Percentiles rank a stretch among this genome's conserved stretches.
phyloP scores from a whole-genome alignment of 2,113 vertebrate species.

The Oxyruncus cristatus region DNA sequence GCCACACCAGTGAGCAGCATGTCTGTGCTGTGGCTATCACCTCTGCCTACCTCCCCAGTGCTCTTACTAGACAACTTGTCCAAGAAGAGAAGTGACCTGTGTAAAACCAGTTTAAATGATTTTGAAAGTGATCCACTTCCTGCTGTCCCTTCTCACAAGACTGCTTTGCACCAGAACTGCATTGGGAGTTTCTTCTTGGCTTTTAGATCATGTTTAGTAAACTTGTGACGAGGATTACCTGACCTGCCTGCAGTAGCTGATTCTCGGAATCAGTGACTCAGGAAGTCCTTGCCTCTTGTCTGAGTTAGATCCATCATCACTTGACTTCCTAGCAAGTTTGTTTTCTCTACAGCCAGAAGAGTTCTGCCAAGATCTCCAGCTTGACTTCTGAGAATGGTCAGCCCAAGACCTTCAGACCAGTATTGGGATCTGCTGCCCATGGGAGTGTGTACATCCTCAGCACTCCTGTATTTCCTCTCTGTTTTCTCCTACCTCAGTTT shows the following conservation, averaged over 20 bases:
- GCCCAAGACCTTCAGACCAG: rapidly evolving
- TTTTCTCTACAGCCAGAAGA: neutral
- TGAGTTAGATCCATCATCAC: neutral
- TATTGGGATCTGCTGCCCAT: neutral
- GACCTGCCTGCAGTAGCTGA: neutral
- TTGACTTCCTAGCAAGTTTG: neutral
- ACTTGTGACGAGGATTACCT: neutral
- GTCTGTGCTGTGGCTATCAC: neutral
- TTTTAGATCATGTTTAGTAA: neutral
- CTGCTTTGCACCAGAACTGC: neutral
- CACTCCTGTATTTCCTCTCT: neutral
- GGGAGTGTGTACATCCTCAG: neutral
- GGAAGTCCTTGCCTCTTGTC: neutral
- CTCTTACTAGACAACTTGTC: neutral
- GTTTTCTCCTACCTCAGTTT: neutral
- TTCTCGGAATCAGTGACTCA: neutral
- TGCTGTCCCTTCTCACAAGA: neutral
- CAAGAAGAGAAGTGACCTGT: neutral
- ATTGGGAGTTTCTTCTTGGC: neutral
- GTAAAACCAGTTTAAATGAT: neutral
- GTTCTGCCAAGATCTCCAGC: neutral
- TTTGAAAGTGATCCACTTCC: neutral
- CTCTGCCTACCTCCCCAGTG: neutral
- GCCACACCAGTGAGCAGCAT: rapidly evolving
- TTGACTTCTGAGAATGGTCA: neutral